phyloP scores from a whole-genome alignment of 2,888 invertebrate species.

The Saturnia pavonia region DNA sequence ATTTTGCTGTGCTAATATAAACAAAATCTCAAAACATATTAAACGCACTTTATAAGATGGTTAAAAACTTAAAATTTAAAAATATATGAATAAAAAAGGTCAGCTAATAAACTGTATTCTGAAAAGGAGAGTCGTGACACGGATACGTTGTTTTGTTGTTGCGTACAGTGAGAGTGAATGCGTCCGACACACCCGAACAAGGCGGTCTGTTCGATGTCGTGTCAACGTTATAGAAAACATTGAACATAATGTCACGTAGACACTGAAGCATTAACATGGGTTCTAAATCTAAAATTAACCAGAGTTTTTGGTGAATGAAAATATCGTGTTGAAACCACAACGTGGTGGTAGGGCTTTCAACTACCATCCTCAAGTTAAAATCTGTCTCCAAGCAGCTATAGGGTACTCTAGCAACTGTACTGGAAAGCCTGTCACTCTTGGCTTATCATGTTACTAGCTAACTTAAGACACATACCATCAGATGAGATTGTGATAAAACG shows the following conservation, averaged over 20 bases:
- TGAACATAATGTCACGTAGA: background rate
- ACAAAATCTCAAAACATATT: no score
- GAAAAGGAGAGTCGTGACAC: background rate
- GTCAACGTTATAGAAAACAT: background rate
- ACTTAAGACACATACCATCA: no score
- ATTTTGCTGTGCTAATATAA: no score
- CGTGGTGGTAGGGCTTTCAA: background rate
- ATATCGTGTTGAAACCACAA: background rate
- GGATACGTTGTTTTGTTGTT: background rate
- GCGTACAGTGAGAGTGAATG: background rate
- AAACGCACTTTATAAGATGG: background rate
- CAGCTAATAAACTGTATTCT: background rate
- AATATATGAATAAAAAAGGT: background rate
- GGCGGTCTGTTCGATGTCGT: background rate
- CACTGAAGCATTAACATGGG: background rate
- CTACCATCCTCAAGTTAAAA: background rate
- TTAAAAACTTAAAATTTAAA: background rate
- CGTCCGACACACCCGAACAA: background rate
- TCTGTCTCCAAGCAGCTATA: background rate
- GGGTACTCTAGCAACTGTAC: no score
- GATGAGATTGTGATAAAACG: no score
- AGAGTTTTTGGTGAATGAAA: background rate
- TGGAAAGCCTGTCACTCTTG: no score
- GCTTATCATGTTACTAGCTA: no score
- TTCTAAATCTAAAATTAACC: background rate